Base-by-base conservation (phyloP, 1,140 invertebrate species). In the Cydia pomonella region DNA sequence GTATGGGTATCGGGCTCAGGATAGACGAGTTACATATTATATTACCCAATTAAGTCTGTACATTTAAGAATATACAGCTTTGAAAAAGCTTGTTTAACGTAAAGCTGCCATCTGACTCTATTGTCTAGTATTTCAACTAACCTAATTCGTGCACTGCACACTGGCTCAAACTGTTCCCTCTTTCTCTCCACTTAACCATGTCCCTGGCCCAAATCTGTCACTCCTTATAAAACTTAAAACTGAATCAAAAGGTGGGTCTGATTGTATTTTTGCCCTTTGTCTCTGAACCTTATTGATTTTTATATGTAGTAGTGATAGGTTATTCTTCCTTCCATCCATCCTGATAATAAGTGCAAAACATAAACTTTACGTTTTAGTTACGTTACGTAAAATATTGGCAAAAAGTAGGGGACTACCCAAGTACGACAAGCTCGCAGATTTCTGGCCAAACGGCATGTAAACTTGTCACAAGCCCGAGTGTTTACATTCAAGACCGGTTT, bases 401-500 rank as follows among this genome's bases (percentile, higher is more conserved):
- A 59, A 50, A 59, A 59, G 3, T 1, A 59, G 3, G 50, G 50
- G 7, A 59, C 18, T 18, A 9, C n/a, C n/a, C 47, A 50, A 0
- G 16, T 9, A 21, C 50, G 7, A 9, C 5, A 59, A 59, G 53
- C 53, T 59, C 7, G 9, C 21, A 59, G 21, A 59, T 59, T 59
- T 59, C n/a, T n/a, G 53, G 10, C 10, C 63, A 47, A 41, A 63
- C 41, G 33, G 16, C 23, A 63, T 64, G 38, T 23, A 41, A 44
- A 64, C 47, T 74, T 44, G 53, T 64, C 23, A 41, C 59, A 64
- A 27, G 27, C 50, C 29, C 41, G 10, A 13, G 73, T 63, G 69
- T 75, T 75, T 44, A 74, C 33, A 59, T 41, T n/a, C 47, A n/a
- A 44, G 64, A 75, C 75, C 75, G 75, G 75, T 75, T 75, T 12